Conservation (phyloP, 2,113 vertebrate genomes). For the Chionis minor region DNA sequence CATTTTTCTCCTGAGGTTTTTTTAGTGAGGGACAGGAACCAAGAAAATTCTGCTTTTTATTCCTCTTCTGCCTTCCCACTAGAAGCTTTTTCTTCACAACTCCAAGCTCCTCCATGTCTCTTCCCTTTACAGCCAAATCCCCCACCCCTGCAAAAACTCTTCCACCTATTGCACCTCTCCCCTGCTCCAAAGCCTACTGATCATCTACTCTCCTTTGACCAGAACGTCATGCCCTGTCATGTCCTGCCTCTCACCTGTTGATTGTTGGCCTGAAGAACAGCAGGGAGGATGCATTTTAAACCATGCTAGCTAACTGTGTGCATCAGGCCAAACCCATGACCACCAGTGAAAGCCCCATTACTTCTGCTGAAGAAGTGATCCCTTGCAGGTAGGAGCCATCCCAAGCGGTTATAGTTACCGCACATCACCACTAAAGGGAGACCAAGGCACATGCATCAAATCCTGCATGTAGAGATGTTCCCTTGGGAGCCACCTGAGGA, state of each 20-base stretch:
- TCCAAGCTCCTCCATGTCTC: not conserved
- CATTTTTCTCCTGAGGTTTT: not conserved
- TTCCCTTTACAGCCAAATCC: not conserved
- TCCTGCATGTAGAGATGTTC: not conserved
- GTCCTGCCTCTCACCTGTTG: not conserved
- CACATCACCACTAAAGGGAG: not conserved
- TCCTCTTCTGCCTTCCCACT: not conserved
- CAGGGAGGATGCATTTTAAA: not conserved
- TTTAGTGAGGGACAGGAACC: not conserved
- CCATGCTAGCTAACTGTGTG: not conserved
- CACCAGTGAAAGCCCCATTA: fast-evolving
- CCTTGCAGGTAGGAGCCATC: not conserved
- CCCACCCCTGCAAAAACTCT: not conserved
- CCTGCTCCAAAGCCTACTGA: not conserved
- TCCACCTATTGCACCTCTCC: not conserved
- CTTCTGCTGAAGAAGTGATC: not conserved
- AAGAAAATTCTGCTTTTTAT: not conserved
- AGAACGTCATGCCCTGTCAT: not conserved
- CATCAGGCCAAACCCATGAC: not conserved
- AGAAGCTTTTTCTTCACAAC: not conserved
- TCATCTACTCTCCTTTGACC: not conserved
- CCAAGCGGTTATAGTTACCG: not conserved
- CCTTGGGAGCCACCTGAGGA: not conserved
- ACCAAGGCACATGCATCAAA: not conserved
- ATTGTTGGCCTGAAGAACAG: not conserved